Conservation (phyloP, 2,888 invertebrate genomes). For the Phortica magna region DNA sequence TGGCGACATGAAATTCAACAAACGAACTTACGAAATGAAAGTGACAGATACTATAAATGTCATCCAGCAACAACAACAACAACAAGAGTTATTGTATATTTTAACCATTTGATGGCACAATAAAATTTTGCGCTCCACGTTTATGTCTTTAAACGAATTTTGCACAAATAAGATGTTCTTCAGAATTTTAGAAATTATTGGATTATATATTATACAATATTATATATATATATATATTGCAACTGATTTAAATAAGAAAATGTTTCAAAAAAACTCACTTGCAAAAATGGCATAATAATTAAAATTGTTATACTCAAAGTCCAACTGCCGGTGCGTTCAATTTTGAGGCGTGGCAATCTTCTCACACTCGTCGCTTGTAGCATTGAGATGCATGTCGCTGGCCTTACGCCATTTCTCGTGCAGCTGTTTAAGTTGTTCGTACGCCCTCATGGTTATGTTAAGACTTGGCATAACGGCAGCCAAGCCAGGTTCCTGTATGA, state of each 20-base stretch:
- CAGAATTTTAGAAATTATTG: no score
- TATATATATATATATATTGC: no score
- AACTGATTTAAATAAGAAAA: constrained; percentile 7
- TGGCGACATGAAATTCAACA: no score
- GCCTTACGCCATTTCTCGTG: constrained; percentile 81
- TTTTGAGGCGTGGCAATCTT: constrained; percentile 60
- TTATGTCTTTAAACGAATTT: no score
- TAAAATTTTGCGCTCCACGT: no score
- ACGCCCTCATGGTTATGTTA: constrained; percentile 90
- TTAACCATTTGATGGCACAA: no score
- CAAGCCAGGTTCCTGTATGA: constrained; percentile 87
- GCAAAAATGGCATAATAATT: constrained; percentile 43
- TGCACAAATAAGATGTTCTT: no score
- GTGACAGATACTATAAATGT: no score
- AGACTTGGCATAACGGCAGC: constrained; percentile 89
- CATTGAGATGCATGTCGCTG: constrained; percentile 47
- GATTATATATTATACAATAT: no score
- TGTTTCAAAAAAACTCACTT: constrained; percentile 17
- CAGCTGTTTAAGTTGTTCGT: constrained; percentile 83
- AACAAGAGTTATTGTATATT: no score
- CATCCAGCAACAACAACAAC: no score
- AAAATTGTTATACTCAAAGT: constrained; percentile 46
- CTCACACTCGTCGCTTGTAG: constrained; percentile 52
- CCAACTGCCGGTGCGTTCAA: not conserved
- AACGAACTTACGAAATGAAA: no score